Conservation (phyloP, 2,113 vertebrate species). For the Chelonoidis abingdonii region DNA sequence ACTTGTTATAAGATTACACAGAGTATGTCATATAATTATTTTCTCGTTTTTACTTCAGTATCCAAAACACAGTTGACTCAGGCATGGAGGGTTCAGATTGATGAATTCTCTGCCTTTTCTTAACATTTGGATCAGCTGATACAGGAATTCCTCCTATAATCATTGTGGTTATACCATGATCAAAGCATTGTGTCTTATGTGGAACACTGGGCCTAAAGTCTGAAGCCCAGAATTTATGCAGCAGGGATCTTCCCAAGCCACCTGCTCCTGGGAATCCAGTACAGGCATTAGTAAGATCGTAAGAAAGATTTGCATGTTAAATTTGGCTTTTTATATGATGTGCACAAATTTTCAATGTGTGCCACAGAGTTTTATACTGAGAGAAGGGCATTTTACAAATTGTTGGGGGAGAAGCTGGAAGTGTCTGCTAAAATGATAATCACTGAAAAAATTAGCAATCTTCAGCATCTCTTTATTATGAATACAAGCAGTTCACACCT, state of each 20-base stretch:
- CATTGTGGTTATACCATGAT: neutral
- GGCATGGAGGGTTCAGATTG: neutral
- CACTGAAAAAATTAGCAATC: neutral
- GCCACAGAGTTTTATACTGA: neutral
- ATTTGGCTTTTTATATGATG: neutral
- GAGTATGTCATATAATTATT: conserved; percentile 77
- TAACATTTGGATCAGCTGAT: neutral
- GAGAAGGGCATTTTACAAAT: neutral
- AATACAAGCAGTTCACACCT: neutral
- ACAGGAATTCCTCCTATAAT: neutral
- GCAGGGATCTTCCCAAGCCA: neutral
- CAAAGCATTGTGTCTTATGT: neutral
- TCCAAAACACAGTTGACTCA: neutral
- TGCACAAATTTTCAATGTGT: neutral
- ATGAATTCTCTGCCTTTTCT: neutral
- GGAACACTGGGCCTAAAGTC: neutral
- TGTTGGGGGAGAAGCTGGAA: neutral
- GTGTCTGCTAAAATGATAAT: neutral
- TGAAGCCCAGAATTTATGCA: neutral
- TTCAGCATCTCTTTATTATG: neutral
- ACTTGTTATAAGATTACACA: conserved; percentile 91
- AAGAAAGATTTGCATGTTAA: neutral
- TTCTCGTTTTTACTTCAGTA: neutral
- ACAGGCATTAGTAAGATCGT: neutral
- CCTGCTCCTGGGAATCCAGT: neutral